Conservation (phyloP, 2,113 vertebrate species). For the Okapia johnstoni region DNA sequence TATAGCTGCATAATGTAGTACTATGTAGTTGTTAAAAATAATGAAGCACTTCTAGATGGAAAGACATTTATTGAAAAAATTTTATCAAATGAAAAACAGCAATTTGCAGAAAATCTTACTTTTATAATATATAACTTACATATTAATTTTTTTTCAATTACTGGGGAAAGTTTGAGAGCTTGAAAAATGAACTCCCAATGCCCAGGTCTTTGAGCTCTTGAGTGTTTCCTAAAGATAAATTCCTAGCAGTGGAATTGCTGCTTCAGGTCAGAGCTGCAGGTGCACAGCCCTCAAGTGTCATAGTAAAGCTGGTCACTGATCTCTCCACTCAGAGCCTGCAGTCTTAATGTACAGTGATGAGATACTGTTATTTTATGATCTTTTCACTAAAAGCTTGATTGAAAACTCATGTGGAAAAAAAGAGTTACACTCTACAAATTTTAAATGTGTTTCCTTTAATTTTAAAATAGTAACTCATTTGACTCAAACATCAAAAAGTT, state of each 20-base stretch:
- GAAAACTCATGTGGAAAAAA: slow-evolving; percentile 78
- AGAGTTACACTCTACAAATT: background rate
- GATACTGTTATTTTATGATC: slow-evolving; percentile 99
- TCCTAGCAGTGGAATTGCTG: background rate
- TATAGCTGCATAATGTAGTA: background rate
- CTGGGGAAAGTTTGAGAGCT: background rate
- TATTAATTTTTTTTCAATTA: background rate
- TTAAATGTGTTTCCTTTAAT: background rate
- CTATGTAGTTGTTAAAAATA: background rate
- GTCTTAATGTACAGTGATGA: slow-evolving; percentile 99
- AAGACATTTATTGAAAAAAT: background rate
- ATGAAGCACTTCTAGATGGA: background rate
- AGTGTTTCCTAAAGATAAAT: background rate
- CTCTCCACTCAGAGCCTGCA: slow-evolving; percentile 97
- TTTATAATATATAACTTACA: background rate
- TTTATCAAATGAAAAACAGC: background rate
- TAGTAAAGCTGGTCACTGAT: slow-evolving; percentile 85
- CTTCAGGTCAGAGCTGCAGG: slow-evolving; percentile 79
- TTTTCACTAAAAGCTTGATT: slow-evolving; percentile 99
- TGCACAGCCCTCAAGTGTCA: slow-evolving; percentile 86
- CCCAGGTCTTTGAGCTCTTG: background rate
- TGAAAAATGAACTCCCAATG: background rate
- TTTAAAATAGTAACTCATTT: background rate
- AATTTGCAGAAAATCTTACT: background rate
- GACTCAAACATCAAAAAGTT: background rate